phyloP scores from a whole-genome alignment of 2,888 invertebrate genomes.

The Platypus cylindrus region DNA sequence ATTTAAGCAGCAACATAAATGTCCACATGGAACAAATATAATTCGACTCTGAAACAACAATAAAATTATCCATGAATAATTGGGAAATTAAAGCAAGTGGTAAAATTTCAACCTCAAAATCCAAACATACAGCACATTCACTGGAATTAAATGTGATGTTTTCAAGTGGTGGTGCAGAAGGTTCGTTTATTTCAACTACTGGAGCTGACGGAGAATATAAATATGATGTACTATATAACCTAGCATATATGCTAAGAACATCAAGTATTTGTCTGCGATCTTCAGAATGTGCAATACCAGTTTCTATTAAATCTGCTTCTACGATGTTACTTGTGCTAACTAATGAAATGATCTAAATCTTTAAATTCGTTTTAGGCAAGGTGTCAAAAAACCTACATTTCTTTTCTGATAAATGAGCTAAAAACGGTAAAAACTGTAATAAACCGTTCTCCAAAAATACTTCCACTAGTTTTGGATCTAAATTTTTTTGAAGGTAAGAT shows the following conservation, averaged over 20 bases:
- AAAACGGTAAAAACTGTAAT: conserved; percentile 63
- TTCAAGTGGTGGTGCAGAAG: conserved; percentile 29
- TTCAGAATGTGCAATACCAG: conserved; percentile 41
- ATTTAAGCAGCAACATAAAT: conserved; percentile 65
- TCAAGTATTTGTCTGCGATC: conserved; percentile 50
- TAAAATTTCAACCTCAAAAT: conserved; percentile 41
- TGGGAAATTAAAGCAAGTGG: too few relatives aligned
- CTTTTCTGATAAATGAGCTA: conserved; percentile 47
- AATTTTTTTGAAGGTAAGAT: conserved; percentile 44
- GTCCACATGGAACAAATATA: conserved; percentile 79
- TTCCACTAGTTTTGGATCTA: conserved; percentile 56
- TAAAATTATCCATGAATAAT: neutral
- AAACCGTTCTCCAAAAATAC: conserved; percentile 58
- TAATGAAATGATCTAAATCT: conserved; percentile 15
- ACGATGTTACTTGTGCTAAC: conserved; percentile 39
- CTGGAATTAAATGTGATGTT: conserved; percentile 33
- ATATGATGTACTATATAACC: conserved; percentile 19
- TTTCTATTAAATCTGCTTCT: conserved; percentile 43
- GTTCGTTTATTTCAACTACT: conserved; percentile 18
- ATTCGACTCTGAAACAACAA: conserved; percentile 51
- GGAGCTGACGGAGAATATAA: conserved; percentile 24
- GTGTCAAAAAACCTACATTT: conserved; percentile 30
- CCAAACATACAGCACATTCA: conserved; percentile 80
- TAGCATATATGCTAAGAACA: conserved; percentile 49
- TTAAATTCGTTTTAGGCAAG: conserved; percentile 1